phyloP scores from a whole-genome alignment of 2,113 vertebrate species.

The Archocentrus centrarchus region DNA sequence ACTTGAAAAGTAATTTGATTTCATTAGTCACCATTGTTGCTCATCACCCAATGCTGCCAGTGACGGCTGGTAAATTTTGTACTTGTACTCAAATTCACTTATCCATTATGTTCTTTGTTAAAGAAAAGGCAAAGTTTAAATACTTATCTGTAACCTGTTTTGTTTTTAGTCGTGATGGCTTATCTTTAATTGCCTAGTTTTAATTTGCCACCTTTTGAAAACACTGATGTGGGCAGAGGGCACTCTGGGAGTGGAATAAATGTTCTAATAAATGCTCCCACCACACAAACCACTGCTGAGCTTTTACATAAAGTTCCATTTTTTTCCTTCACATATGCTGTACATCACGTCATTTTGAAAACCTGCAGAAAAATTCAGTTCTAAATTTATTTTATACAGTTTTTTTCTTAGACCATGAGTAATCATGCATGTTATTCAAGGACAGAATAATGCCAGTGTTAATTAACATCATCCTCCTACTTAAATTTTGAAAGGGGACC shows the following conservation, averaged over 20 bases:
- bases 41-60: neutral
- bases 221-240: neutral
- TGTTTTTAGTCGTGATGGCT: neutral
- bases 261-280: neutral
- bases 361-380: neutral
- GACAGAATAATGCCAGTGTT: slow-evolving; percentile 16
- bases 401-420: neutral
- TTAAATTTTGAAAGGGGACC: slow-evolving; percentile 2
- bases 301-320: neutral
- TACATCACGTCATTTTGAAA: neutral
- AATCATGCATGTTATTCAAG: slow-evolving; percentile 1
- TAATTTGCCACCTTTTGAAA: slow-evolving; percentile 21
- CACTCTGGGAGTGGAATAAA: slow-evolving; percentile 8
- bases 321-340: neutral
- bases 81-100: neutral
- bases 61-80: neutral
- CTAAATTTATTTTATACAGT: neutral
- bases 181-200: neutral
- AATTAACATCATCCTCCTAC: slow-evolving; percentile 28
- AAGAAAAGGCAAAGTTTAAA: neutral
- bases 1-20: slow-evolving; percentile 10
- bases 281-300: neutral
- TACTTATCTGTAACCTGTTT: neutral
- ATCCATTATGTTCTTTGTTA: neutral
- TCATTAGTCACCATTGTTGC: slow-evolving; percentile 19